These are phyloP conservation scores for Nymphalis urticae DNA, from an alignment of 2,888 invertebrate genomes.

Conservation along the genomic window DNA sequence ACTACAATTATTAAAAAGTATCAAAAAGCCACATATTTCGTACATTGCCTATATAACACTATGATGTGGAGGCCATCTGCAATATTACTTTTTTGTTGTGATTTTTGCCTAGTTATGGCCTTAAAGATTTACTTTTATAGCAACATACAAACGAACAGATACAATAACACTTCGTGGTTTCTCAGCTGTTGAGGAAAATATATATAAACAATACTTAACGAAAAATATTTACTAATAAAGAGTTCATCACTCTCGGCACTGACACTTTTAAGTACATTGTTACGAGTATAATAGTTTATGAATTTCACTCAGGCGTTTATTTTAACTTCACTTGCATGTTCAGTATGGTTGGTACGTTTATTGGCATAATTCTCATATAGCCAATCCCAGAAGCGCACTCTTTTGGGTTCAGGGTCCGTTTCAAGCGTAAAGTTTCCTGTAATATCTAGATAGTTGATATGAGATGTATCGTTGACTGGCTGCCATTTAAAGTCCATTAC, in stretches of 20 bases:
- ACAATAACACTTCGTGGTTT: neutral
- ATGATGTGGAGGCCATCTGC: no score
- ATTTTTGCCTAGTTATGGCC: neutral
- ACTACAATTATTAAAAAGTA: no score
- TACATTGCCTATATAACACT: no score
- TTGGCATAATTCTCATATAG: conserved; percentile 65
- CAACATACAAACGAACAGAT: neutral
- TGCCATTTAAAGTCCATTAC: conserved; percentile 78
- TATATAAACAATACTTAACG: neutral
- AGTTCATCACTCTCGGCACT: conserved; percentile 33
- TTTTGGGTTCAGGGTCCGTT: conserved; percentile 76
- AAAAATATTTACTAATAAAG: conserved; percentile 7
- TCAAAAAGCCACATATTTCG: no score
- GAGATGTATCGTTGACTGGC: conserved; percentile 67
- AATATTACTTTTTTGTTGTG: no score
- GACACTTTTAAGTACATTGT: conserved; percentile 32
- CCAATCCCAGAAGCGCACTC: conserved; percentile 82
- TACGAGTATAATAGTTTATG: conserved; percentile 7
- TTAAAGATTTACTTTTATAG: neutral
- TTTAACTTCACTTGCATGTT: conserved; percentile 14
- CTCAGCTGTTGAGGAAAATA: neutral
- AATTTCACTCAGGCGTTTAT: conserved; percentile 10
- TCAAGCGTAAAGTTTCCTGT: conserved; percentile 75
- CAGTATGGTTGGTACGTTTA: conserved; percentile 7
- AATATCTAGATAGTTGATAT: conserved; percentile 78